Evolutionary conservation across 2,888 invertebrate genomes (phyloP), one percentile per base, ranked within the genome.

Genomic region (Alloplasta piceator): DNA sequence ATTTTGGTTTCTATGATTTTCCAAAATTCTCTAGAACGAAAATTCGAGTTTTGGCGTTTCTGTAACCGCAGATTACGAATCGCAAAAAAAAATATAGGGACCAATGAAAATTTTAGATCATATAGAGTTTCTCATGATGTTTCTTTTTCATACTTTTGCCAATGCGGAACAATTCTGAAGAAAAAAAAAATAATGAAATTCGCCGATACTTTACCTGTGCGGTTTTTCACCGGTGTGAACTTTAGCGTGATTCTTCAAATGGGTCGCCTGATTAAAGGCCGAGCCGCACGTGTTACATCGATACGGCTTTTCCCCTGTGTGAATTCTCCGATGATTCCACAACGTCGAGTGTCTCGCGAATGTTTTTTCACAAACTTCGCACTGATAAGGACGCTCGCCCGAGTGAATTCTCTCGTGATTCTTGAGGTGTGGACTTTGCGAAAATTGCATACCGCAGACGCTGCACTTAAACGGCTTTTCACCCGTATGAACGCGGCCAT

Each of bases 401-500:
- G 97, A 97, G 91, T 97, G 97, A 75, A 97, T 97, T 88, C 97
- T 94, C 92, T 97, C 97, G 89, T 97, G 97, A 91, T 97, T 97
- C 90, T 97, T 97, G 72, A 97, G 93, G 93, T 97, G 97, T 1
- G 97, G 97, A 74, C 96, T 96, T 89, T 97, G 97, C 5, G 97
- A 97, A 91, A 97, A 97, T 91, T 97, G 97, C 97, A 97, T 97
- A 61, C 97, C 97, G 91, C 97, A 97, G 36, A 97, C 97, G 89
- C 95, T 95, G 92, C 97, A 97, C 92, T 96, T 96, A 90, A 87
- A 93, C 9, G 93, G 93, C 78, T 93, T 93, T 84, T 93, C 93
- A 6, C 97, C 97, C 0, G 97, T 97, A 86, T 97, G 97, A 88
- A 97, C 97, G 86, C 97, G 94, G 66, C 96, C 96, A 91, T 97